A percentile compares a stretch with the other conserved stretches of the same genome.
phyloP scores from a whole-genome alignment of 2,113 vertebrate genomes.

The Laticauda colubrina region DNA sequence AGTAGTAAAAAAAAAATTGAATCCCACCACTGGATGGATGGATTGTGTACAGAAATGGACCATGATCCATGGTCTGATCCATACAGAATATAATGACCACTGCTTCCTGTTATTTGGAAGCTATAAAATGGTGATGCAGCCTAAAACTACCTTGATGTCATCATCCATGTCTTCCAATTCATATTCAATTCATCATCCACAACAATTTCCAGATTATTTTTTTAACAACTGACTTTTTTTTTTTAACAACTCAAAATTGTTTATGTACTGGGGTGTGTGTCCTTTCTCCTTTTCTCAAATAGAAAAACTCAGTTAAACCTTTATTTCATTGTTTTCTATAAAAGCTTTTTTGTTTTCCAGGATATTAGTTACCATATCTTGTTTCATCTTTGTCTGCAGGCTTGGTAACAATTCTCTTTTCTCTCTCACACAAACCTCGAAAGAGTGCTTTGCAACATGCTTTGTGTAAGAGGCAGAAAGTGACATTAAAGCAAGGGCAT shows the following conservation, averaged over 20 bases:
- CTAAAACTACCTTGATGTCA: neutral
- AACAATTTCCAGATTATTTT: neutral
- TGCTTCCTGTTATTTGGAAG: neutral
- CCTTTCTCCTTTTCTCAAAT: accelerated
- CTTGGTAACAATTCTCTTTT: neutral
- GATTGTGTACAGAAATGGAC: neutral
- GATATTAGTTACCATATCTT: neutral
- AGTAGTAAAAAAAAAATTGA: too few species aligned
- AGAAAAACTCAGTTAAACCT: neutral
- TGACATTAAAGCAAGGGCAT: neutral
- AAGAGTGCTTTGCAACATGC: neutral
- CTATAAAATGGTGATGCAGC: neutral
- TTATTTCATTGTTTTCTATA: neutral
- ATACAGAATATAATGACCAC: neutral
- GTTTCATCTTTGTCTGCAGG: neutral
- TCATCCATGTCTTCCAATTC: neutral
- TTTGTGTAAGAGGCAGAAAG: neutral
- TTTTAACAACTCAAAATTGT: neutral
- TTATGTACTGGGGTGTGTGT: neutral
- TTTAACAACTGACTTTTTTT: neutral
- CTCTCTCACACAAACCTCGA: neutral
- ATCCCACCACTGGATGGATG: too few species aligned
- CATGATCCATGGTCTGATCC: neutral
- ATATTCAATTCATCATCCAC: neutral
- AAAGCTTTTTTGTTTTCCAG: neutral